Base-by-base conservation (phyloP, 2,888 invertebrate genomes). In the Glaucopsyche alexis region DNA sequence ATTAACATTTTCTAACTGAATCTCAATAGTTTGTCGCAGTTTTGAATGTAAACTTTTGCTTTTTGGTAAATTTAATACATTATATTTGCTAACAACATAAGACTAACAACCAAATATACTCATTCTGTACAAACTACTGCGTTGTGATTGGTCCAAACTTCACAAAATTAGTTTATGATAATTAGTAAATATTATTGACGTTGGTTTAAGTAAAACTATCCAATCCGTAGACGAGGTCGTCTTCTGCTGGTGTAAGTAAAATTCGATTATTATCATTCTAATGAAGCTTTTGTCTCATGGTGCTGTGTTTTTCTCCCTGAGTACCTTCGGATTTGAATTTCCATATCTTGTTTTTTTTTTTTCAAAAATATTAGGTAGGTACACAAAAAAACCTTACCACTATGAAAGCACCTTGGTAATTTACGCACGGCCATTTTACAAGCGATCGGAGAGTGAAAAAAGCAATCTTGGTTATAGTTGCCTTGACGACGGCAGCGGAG, bases 401-500 rank as follows among this genome's bases (percentile, higher is more conserved):
- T 16, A 16, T 11, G 16, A 19, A 14, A 13, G 29, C 14, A 47
- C 13, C 14, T 60, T 14, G 29, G 29, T 87, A 87, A 88, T 87
- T 87, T 85, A 80, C 83, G 80, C 85, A 80, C 84, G 83, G 84
- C 83, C 84, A 85, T 83, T 88, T 90, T 89, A 89, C 89, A 89
- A 89, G 85, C 85, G 83, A 86, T 87, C 82, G 84, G 81, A 84
- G 80, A 81, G 81, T 84, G 87, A 88, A 89, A 89, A 90, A 91
- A 87, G 88, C 90, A 90, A 91, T 91, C 89, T 88, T 87, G 83
- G 87, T 87, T 88, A 89, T 87, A 84, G 85, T 84, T 85, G 84
- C 81, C 82, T 83, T 82, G 83, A 75, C 74, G 75, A 75, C 72
- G 64, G 81, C 83, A 84, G 82, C 84, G 80, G 80, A 83, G 84